These are phyloP conservation scores for Yponomeuta evonymella DNA, from an alignment of 2,888 invertebrate species.

Conservation along the genomic window DNA sequence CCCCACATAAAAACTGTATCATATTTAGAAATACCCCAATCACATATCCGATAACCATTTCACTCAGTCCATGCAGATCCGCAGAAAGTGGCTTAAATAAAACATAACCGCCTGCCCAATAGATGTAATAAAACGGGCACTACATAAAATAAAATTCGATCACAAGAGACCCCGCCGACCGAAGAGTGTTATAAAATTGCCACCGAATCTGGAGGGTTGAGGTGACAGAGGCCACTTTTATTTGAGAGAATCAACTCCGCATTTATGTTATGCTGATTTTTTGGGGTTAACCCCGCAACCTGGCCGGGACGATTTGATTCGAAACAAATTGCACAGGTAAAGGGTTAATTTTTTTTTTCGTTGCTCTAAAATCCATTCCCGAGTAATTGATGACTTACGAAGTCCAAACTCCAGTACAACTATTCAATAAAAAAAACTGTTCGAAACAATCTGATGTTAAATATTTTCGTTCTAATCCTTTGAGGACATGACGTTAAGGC, in stretches of 20 bases:
- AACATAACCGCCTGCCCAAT: constrained; percentile 57
- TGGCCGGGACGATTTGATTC: too few relatives aligned
- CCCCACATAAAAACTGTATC: not conserved
- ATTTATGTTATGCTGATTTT: not conserved
- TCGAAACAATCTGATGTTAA: too few relatives aligned
- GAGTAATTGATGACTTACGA: too few relatives aligned
- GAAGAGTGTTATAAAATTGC: constrained; percentile 27
- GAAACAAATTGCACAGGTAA: too few relatives aligned
- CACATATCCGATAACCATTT: constrained; percentile 13
- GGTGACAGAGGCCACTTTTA: constrained; percentile 1
- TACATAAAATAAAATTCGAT: constrained; percentile 65
- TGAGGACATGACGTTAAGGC: too few relatives aligned
- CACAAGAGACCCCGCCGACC: constrained; percentile 19
- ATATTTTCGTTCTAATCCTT: too few relatives aligned
- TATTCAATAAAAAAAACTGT: too few relatives aligned
- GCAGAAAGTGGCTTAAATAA: constrained; percentile 60
- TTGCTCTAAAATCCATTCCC: too few relatives aligned
- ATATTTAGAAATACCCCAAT: constrained; percentile 14
- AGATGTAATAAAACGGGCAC: constrained; percentile 56
- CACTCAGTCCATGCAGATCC: constrained; percentile 53
- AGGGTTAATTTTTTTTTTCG: too few relatives aligned
- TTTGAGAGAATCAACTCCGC: constrained; percentile 6
- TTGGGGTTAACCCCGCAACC: not conserved
- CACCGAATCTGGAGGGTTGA: constrained; percentile 3
- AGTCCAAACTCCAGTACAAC: too few relatives aligned